phyloP scores from a whole-genome alignment of 2,797 vertebrate species.

The Crocidura indochinensis region DNA sequence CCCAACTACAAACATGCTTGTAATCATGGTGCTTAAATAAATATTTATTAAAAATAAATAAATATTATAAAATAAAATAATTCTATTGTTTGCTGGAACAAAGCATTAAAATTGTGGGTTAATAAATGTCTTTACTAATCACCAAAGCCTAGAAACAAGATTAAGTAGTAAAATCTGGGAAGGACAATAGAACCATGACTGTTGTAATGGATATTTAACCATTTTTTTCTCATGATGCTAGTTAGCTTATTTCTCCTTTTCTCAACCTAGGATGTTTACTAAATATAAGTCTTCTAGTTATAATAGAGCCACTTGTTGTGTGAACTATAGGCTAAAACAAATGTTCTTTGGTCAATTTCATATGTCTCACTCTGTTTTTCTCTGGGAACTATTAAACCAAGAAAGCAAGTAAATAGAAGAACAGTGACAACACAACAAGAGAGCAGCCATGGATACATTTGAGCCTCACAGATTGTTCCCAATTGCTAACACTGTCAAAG shows the following conservation, averaged over 20 bases:
- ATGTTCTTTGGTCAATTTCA: slow-evolving; percentile 16
- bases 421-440: slow-evolving; percentile 80
- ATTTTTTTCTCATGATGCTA: slow-evolving; percentile 21
- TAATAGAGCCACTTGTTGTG: background rate
- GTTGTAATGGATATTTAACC: slow-evolving; percentile 69
- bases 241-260: background rate
- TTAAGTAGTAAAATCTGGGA: slow-evolving; percentile 79
- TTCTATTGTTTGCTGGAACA: slow-evolving; percentile 80
- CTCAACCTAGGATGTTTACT: slow-evolving; percentile 2
- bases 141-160: background rate
- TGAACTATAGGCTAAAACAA: slow-evolving; percentile 37
- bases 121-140: too few relatives aligned
- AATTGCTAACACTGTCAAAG: slow-evolving; percentile 84
- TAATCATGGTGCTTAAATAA: too few relatives aligned
- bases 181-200: slow-evolving; percentile 73
- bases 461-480: slow-evolving; percentile 69
- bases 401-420: slow-evolving; percentile 71
- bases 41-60: too few relatives aligned
- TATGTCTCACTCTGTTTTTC: slow-evolving; percentile 63
- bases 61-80: background rate
- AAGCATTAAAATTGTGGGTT: background rate
- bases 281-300: background rate
- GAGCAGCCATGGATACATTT: slow-evolving; percentile 59
- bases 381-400: slow-evolving; percentile 58
- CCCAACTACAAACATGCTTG: too few relatives aligned